Conservation (phyloP, 1,140 invertebrate species). For the Drosophila sturtevanti region DNA sequence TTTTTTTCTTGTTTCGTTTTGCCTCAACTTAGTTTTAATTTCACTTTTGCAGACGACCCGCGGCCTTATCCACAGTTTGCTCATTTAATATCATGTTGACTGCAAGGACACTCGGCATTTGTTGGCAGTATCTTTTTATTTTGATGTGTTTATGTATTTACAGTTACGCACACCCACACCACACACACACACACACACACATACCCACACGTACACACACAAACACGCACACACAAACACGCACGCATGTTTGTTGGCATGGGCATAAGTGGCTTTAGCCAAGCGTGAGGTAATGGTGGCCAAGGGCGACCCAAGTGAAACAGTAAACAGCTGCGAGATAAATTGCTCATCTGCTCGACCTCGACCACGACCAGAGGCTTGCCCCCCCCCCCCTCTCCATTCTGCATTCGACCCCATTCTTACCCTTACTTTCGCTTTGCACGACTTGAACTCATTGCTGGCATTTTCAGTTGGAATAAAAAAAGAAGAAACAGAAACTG, state of each 20-base stretch:
- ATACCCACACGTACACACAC: constrained; percentile 11
- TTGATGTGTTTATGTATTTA: constrained; percentile 78
- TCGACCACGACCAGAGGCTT: constrained; percentile 26
- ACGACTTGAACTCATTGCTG: constrained; percentile 38
- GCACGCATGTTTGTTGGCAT: constrained; percentile 35
- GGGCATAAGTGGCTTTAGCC: constrained; percentile 75
- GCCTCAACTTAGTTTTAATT: constrained; percentile 71
- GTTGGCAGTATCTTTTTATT: constrained; percentile 40
- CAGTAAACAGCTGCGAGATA: constrained; percentile 81
- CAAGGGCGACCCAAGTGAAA: constrained; percentile 43
- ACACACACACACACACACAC: constrained; percentile 13
- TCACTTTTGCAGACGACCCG: constrained; percentile 55
- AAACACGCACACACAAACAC: constrained; percentile 20
- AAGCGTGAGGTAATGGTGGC: constrained; percentile 43
- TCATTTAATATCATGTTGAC: constrained; percentile 65
- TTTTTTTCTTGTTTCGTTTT: constrained; percentile 7
- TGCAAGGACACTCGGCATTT: constrained; percentile 60
- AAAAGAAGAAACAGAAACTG: constrained; percentile 40
- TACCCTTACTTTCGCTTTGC: constrained; percentile 16
- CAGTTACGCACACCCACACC: constrained; percentile 29
- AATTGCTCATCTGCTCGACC: constrained; percentile 80
- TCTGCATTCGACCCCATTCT: not conserved
- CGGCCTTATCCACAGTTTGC: constrained; percentile 49
- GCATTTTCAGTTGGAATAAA: constrained; percentile 34
- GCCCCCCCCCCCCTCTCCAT: no score